phyloP scores from a whole-genome alignment of 2,888 invertebrate genomes.

The Synergus japonicus region DNA sequence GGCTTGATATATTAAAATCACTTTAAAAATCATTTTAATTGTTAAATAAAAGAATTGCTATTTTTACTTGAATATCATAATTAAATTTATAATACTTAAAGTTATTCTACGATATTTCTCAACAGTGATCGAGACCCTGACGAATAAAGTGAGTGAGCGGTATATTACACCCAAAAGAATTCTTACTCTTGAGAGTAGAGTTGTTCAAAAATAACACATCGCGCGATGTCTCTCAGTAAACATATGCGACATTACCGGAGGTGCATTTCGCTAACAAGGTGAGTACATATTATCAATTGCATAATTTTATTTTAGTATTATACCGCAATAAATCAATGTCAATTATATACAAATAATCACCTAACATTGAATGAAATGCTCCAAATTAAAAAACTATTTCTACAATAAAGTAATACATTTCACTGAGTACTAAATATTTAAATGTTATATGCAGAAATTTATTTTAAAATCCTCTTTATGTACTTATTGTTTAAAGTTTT shows the following conservation, averaged over 20 bases:
- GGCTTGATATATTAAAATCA: neutral
- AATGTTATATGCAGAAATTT: no score
- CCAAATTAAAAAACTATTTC: no score
- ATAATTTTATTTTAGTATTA: conserved; percentile 16
- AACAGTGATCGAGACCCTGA: no score
- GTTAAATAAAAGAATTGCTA: neutral
- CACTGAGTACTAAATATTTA: no score
- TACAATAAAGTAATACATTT: no score
- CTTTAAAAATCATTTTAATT: neutral
- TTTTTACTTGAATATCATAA: neutral
- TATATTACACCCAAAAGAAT: neutral
- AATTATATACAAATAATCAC: no score
- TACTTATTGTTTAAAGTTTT: no score
- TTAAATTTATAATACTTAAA: neutral
- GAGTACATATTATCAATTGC: conserved; percentile 43
- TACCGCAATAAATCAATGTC: no score
- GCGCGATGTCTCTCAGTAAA: conserved; percentile 72
- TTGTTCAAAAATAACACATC: conserved; percentile 43
- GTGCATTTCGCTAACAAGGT: conserved; percentile 70
- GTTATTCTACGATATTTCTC: neutral
- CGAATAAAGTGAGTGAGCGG: neutral
- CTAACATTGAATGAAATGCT: no score
- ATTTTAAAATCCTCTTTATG: no score
- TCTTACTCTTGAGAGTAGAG: neutral
- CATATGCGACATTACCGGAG: conserved; percentile 71